phyloP scores from a whole-genome alignment of 2,797 vertebrate species.

The Gallinago solitaria region DNA sequence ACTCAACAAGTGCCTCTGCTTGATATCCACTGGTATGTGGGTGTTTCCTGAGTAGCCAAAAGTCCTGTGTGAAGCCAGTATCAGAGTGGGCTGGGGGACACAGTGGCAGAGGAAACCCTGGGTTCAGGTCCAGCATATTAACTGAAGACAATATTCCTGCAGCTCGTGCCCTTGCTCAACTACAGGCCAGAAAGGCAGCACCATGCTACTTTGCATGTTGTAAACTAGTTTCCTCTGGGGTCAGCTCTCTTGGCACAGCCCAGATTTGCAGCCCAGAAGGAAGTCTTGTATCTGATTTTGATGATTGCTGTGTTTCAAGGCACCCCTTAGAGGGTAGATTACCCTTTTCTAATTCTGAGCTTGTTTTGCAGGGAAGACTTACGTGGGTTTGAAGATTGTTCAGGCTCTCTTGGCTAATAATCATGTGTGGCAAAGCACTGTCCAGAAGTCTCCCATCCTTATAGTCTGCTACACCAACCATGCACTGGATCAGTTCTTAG shows the following conservation, averaged over 20 bases:
- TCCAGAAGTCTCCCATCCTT: conserved; percentile 78
- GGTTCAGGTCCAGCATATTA: neutral
- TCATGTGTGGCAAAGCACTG: conserved; percentile 63
- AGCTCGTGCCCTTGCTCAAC: neutral
- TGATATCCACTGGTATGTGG: neutral
- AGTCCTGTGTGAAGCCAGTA: neutral
- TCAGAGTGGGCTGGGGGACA: neutral
- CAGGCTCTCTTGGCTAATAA: conserved; percentile 85
- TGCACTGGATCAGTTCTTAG: conserved; percentile 97
- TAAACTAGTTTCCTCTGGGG: neutral
- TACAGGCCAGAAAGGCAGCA: neutral
- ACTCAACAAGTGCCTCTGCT: neutral
- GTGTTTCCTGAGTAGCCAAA: neutral
- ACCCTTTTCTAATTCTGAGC: neutral
- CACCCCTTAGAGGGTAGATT: neutral
- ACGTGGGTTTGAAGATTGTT: conserved; percentile 92
- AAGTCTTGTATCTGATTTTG: neutral
- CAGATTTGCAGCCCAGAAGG: neutral
- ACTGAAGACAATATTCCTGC: neutral
- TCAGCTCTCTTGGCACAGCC: neutral
- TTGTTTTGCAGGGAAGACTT: conserved; percentile 88
- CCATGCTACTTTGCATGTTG: neutral
- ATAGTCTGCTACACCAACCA: conserved; percentile 98
- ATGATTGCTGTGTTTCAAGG: neutral
- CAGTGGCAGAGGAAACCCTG: neutral